phyloP scores from a whole-genome alignment of 2,797 vertebrate genomes.

The Tolypeutes matacus region DNA sequence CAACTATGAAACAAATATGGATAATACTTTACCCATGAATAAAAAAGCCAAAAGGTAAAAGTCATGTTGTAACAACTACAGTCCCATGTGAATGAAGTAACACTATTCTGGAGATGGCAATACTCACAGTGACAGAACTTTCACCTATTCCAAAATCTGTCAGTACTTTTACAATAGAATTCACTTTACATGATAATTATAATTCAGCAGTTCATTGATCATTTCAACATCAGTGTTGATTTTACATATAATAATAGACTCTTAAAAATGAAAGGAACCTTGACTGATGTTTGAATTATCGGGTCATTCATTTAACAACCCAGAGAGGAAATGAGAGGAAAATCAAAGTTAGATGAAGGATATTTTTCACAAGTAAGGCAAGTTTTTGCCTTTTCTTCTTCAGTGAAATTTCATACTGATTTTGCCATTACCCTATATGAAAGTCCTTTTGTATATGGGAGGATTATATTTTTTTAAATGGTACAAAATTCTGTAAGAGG shows the following conservation, averaged over 20 bases:
- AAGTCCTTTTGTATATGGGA: not conserved
- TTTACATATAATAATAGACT: not conserved
- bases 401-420: not conserved
- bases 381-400: not conserved
- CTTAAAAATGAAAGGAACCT: not conserved
- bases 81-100: constrained; percentile 45
- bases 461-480: not conserved
- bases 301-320: not conserved
- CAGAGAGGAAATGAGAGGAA: not conserved
- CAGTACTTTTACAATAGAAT: constrained; percentile 62
- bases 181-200: constrained; percentile 68
- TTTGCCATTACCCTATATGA: not conserved
- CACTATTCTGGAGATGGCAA: not conserved
- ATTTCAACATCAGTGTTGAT: not conserved
- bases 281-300: not conserved
- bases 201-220: constrained; percentile 27
- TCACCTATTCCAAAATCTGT: constrained; percentile 57
- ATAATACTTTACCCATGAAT: constrained; percentile 52
- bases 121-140: constrained; percentile 24
- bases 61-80: not conserved
- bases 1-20: constrained; percentile 64
- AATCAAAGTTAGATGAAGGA: not conserved
- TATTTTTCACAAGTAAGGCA: constrained; percentile 29
- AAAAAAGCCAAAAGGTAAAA: constrained; percentile 38
- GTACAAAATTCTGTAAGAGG: not conserved